Evolutionary conservation across 2,797 vertebrate species (phyloP).

Genomic region (Aselliscus stoliczkanus): DNA sequence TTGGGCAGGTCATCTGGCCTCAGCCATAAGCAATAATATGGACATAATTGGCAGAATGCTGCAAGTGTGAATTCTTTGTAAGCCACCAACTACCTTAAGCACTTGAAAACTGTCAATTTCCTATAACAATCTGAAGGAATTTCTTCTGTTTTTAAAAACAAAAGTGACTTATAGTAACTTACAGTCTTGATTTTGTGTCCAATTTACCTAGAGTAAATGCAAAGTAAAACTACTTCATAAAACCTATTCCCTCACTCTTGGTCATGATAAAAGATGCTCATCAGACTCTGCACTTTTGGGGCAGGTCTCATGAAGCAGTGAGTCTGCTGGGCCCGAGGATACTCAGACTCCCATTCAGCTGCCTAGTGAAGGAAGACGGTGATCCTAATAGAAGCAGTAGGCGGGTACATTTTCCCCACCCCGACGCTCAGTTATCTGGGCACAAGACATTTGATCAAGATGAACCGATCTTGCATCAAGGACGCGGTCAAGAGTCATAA

Average conservation of each 20-base stretch:
- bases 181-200: background rate
- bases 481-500: background rate
- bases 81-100: background rate
- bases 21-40: background rate
- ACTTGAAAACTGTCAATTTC: background rate
- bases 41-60: background rate
- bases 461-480: background rate
- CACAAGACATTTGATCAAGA: background rate
- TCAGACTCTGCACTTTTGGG: background rate
- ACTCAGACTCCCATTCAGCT: background rate
- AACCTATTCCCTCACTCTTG: background rate
- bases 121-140: background rate
- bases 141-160: constrained; percentile 18
- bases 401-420: fast-evolving
- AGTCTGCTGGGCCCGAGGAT: background rate
- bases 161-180: background rate
- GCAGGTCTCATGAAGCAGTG: background rate
- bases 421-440: background rate
- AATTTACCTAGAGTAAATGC: background rate
- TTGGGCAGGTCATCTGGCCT: background rate
- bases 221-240: background rate
- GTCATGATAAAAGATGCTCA: background rate
- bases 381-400: background rate
- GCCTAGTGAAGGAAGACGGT: background rate
- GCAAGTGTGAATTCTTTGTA: background rate